These are phyloP conservation scores for Darevskia mixta DNA, from an alignment of 2,797 vertebrate species.

Conservation along the genomic window DNA sequence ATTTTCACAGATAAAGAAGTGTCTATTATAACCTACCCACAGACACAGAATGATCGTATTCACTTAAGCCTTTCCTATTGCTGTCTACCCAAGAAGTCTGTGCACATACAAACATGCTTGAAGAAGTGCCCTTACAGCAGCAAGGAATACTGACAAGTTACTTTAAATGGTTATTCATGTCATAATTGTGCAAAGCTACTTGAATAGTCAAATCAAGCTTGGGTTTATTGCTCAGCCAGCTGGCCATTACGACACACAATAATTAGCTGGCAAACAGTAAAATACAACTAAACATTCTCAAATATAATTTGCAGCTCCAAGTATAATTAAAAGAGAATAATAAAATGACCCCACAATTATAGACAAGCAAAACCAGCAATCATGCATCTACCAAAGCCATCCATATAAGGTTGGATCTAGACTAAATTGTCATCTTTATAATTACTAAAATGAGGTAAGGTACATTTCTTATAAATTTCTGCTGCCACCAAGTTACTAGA, in stretches of 20 bases:
- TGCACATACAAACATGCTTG: not conserved
- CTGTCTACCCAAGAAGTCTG: not conserved
- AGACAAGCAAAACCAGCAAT: not conserved
- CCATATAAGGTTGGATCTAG: not conserved
- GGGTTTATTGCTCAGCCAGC: not conserved
- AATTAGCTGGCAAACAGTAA: not conserved
- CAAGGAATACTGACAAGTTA: not conserved
- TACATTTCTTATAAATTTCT: not conserved
- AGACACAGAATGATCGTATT: not conserved
- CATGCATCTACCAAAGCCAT: not conserved
- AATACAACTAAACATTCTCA: not conserved
- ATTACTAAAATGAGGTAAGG: no score
- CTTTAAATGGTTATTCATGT: not conserved
- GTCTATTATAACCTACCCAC: not conserved
- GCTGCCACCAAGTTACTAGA: not conserved
- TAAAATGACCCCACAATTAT: not conserved
- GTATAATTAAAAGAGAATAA: not conserved
- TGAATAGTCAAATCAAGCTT: not conserved
- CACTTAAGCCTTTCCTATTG: not conserved
- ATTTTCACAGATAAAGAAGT: constrained; percentile 8
- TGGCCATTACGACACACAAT: not conserved
- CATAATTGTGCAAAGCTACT: not conserved
- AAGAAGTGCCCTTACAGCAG: not conserved
- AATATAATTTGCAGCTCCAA: not conserved
- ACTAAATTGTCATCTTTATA: not conserved